Base-by-base conservation (phyloP, 2,888 invertebrate genomes). In the Amphipyra berbera region DNA sequence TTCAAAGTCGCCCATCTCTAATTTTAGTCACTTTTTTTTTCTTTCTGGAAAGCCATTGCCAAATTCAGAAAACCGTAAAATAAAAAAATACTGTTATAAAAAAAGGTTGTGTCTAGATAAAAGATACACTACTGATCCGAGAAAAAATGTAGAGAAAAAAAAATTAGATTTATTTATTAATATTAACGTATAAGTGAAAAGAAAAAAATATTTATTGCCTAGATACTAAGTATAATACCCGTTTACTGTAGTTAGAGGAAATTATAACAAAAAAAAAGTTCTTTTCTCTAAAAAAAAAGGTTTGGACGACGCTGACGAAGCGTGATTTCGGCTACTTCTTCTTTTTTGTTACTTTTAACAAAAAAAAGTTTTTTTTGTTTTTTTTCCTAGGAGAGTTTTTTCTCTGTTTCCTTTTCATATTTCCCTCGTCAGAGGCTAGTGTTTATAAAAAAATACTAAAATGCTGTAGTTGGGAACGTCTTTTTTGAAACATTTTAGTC, bases 41-140 rank as follows among this genome's bases (percentile, higher is more conserved):
- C 64, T 84, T 80, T 83, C 79, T 82, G 82, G 64, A 74, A 85
- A 85, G 85, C 87, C 88, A 89, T 88, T 92, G 93, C 94, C 93
- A 94, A 94, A 93, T 86, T 87, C 89, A 82, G 78, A 86, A 86
- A 88, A 79, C 87, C 85, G 84, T 85, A 86, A 86, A 79, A 63
- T 81, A 83, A 85, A 81, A 83, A 85, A 85, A 86, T 92, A 93
- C 92, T 92, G 90, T 91, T 92, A 90, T 89, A 89, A 81, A 72
- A 81, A 87, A 90, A 89, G 94, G 94, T 95, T 95, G 94, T 95
- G 94, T 95, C 94, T 93, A 92, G 90, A 83, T 90, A 92, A 92
- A 84, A 86, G 91, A 92, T 90, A 93, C 91, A 91, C 88, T 78
- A 88, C 85, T 88, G 85, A 86, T 77, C 89, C 87, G 90, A 30